Evolutionary conservation across 2,888 invertebrate species (phyloP), one percentile per base, ranked within the genome.

Genomic region (Calameuta pallipes): DNA sequence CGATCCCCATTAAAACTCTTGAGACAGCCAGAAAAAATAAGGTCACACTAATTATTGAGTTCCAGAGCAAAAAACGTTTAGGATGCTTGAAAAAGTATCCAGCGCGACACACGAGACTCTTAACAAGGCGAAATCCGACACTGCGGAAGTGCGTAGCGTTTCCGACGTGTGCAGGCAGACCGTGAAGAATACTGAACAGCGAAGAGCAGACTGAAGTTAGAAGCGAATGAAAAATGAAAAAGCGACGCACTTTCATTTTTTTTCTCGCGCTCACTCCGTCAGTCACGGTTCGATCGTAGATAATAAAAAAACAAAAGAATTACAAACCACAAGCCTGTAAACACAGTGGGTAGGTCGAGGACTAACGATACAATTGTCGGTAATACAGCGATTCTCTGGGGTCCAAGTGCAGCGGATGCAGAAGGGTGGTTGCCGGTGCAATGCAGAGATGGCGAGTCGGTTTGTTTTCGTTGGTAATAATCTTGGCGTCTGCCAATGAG

Each of bases 401-500:
- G 31, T 71, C 33, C 79, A 75, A 70, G 76, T 74, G 56, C 69
- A n/a, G 23, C 70, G 35, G 31, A 71, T 41, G 15, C 76, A 73
- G 30, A 73, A 34, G 73, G 75, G 31, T 69, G 41, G 68, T 35
- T 36, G 41, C 31, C 74, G 80, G 73, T 74, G 73, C 75, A 78
- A 77, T 76, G 82, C 78, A 79, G 80, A 85, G 85, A 85, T 85
- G 85, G 85, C 85, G 85, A 82, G 77, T 81, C 85, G 74, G 85
- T 84, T 84, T 83, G 83, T 83, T 79, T 82, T 75, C 78, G 36
- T 79, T 75, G 34, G 36, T 30, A 77, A 74, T 79, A 36, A 79
- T 77, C 76, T 74, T 31, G 76, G 74, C 69, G 36, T 75, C 75
- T 41, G 77, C 81, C 79, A 83, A 84, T 82, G 84, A 82, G 82